Evolutionary conservation across 2,888 invertebrate species (phyloP).

Genomic region (Thymelicus acteon): DNA sequence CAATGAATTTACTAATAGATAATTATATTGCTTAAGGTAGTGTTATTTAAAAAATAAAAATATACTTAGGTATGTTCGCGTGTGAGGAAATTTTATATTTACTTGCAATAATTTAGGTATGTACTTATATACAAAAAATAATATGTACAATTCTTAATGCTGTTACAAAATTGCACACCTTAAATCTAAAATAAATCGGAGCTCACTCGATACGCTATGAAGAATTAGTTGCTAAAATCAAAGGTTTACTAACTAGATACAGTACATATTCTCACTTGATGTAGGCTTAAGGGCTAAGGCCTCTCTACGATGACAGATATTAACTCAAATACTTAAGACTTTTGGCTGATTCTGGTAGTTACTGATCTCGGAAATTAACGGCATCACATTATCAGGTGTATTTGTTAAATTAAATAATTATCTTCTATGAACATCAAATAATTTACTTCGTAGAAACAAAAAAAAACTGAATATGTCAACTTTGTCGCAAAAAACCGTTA

Average conservation of each 20-base stretch:
- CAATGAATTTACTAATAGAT: too few relatives aligned
- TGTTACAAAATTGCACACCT: conserved; percentile 27
- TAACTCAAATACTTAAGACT: neutral
- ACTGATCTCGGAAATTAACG: neutral
- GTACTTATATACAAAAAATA: conserved; percentile 20
- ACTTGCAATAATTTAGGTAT: conserved; percentile 25
- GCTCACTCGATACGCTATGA: neutral
- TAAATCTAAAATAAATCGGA: conserved; percentile 13
- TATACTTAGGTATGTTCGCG: neutral
- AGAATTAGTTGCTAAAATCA: too few relatives aligned
- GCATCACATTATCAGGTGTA: too few relatives aligned
- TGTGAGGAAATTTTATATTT: conserved; percentile 15
- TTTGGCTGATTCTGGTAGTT: neutral
- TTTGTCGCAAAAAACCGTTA: too few relatives aligned
- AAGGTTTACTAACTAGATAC: neutral
- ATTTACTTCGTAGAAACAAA: too few relatives aligned
- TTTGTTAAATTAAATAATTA: too few relatives aligned
- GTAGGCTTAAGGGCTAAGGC: neutral
- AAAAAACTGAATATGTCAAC: too few relatives aligned
- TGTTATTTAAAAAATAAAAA: neutral
- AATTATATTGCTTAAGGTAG: too few relatives aligned
- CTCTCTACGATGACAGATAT: too few relatives aligned
- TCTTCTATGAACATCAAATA: too few relatives aligned
- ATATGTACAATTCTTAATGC: conserved; percentile 20
- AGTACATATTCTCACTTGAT: neutral